Base-by-base conservation (phyloP, 2,797 vertebrate genomes). In the Chanos chanos region DNA sequence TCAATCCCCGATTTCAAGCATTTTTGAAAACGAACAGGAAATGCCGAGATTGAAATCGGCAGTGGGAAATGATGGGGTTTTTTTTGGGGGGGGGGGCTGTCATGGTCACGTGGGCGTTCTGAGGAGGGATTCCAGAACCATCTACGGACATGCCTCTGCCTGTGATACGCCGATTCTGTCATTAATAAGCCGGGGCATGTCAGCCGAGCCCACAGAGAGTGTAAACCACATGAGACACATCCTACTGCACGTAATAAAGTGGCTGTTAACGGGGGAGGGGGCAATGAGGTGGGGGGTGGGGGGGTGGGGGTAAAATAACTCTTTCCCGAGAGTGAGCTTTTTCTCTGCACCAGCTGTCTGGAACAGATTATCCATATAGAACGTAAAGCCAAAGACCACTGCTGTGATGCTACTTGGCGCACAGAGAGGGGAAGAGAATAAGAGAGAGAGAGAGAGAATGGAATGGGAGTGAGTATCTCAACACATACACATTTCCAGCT, bases 1-100 rank as follows among this genome's bases (percentile, higher is more conserved):
- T 24, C 3, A 36, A 22, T 19, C 30, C 12, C 52, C 10, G 10
- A 47, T 34, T 67, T 48, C 18, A 7, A 34, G 47, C 18, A 27
- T 31, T 49, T 37, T n/a, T n/a, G n/a, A 6, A 37, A 54, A 41
- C 10, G 6, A 4, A 13, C 59, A 54, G 71, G 63, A 73, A 70
- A 73, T 63, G 50, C 44, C 59, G 33, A 24, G 63, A 70, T 63
- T 51, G 28, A 6, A 31, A 70, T 73, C 66, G 58, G 36, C 54
- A 60, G n/a, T 52, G 39, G 36, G 57, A 65, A 40, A 28, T 24
- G 48, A 63, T 7, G 16, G 37, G 39, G 12, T 4, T 4, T 34
- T 45, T 44, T 48, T 10, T 34, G 3, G 30, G n/a, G n/a, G n/a
- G n/a, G n/a, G n/a, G n/a, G n/a, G n/a, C n/a, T n/a, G n/a, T n/a